Percentiles rank a stretch among this genome's conserved stretches.
These are phyloP conservation scores for Heliconius hortense DNA, from an alignment of 2,888 invertebrate genomes.

Conservation along the genomic window DNA sequence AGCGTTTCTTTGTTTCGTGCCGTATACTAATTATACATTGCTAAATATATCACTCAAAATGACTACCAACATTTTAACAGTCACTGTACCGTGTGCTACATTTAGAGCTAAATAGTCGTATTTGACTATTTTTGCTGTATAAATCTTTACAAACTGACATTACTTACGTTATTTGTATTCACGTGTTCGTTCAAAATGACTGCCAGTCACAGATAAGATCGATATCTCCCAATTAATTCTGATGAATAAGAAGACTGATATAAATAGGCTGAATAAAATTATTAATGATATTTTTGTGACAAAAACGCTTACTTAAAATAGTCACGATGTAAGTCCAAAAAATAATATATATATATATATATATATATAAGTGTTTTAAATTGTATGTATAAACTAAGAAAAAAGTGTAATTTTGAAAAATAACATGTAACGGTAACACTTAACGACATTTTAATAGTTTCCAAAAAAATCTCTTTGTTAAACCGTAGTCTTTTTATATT, in stretches of 20 bases:
- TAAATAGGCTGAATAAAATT: background rate
- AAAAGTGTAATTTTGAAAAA: background rate
- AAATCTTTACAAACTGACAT: conserved; percentile 12
- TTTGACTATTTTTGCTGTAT: conserved; percentile 5
- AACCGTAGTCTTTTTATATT: too few species aligned
- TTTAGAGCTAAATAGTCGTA: conserved; percentile 13
- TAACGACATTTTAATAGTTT: too few species aligned
- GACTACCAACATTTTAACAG: conserved; percentile 12
- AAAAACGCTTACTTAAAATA: background rate
- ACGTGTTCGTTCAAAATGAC: background rate
- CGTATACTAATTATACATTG: background rate
- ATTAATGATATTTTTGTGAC: background rate
- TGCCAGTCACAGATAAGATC: background rate
- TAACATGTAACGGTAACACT: too few species aligned
- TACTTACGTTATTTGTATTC: conserved; percentile 2
- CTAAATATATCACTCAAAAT: conserved; percentile 7
- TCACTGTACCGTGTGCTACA: background rate
- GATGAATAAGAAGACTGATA: background rate
- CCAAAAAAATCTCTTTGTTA: too few species aligned
- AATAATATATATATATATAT: background rate
- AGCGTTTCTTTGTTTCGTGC: background rate
- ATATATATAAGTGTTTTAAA: background rate
- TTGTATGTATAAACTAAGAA: background rate
- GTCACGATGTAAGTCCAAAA: background rate
- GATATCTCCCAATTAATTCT: conserved; percentile 2